Evolutionary conservation across 2,113 vertebrate species (phyloP).

Genomic region (Fregetta grallaria): DNA sequence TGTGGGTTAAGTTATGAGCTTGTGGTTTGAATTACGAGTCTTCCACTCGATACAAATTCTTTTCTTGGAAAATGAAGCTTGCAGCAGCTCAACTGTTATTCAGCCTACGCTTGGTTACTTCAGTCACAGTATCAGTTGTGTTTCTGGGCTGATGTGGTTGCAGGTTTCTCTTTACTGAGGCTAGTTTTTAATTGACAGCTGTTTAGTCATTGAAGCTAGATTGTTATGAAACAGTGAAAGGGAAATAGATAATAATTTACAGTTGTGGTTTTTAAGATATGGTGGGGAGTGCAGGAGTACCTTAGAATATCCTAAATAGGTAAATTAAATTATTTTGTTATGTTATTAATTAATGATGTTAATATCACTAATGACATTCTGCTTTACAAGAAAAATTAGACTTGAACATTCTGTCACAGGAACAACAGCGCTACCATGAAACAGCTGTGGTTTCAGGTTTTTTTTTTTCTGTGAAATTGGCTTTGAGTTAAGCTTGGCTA

Average conservation of each 20-base stretch:
- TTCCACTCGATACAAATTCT: accelerated
- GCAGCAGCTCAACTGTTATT: background rate
- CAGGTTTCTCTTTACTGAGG: background rate
- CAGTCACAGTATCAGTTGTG: background rate
- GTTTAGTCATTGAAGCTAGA: background rate
- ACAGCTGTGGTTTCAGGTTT: background rate
- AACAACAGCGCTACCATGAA: background rate
- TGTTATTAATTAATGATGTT: background rate
- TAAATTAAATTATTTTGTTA: background rate
- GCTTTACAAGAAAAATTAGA: background rate
- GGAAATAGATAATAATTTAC: background rate
- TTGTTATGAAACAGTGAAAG: background rate
- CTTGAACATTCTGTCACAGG: background rate
- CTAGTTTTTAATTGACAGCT: background rate
- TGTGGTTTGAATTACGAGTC: background rate
- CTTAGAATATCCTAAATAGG: background rate
- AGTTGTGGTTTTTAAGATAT: background rate
- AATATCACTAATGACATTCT: background rate
- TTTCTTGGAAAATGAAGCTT: background rate
- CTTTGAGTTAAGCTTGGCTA: background rate
- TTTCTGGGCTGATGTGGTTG: background rate
- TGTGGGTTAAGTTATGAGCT: background rate
- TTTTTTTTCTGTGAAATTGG: background rate
- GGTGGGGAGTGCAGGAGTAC: background rate
- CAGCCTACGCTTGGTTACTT: background rate